Evolutionary conservation across 1,140 invertebrate genomes (phyloP).

Genomic region (Chelonus insularis): DNA sequence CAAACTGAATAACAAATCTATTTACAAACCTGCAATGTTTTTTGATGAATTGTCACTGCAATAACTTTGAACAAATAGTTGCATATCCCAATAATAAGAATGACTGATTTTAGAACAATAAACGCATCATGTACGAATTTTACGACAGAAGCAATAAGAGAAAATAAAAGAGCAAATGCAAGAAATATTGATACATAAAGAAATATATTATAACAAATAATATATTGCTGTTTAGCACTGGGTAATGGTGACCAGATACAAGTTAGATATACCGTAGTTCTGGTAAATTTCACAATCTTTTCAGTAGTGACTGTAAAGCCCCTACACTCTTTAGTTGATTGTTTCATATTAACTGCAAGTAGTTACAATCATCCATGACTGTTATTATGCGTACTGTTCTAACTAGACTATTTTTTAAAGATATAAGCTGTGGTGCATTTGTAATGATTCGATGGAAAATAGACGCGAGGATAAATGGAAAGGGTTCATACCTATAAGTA

Average conservation of each 20-base stretch:
- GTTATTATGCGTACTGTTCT: too few species aligned
- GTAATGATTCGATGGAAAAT: too few species aligned
- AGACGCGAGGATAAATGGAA: too few species aligned
- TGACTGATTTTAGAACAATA: not conserved
- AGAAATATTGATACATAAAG: not conserved
- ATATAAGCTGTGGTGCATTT: too few species aligned
- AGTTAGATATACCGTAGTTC: not conserved
- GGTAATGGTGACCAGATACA: not conserved
- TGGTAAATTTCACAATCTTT: not conserved
- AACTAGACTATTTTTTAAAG: too few species aligned
- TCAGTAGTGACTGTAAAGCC: not conserved
- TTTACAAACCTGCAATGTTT: not conserved
- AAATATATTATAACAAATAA: not conserved
- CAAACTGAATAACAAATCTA: too few species aligned
- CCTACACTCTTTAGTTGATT: not conserved
- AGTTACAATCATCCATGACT: too few species aligned
- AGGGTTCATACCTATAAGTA: too few species aligned
- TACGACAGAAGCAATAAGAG: not conserved
- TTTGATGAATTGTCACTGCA: not conserved
- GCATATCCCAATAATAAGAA: not conserved
- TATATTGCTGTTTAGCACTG: not conserved
- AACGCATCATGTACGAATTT: not conserved
- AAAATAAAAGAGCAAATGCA: not conserved
- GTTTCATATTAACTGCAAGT: not conserved
- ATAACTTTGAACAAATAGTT: not conserved